Percentiles rank a stretch among this genome's conserved stretches.
These are phyloP conservation scores for Cromileptes altivelis DNA, from an alignment of 2,113 vertebrate genomes.

Conservation along the genomic window DNA sequence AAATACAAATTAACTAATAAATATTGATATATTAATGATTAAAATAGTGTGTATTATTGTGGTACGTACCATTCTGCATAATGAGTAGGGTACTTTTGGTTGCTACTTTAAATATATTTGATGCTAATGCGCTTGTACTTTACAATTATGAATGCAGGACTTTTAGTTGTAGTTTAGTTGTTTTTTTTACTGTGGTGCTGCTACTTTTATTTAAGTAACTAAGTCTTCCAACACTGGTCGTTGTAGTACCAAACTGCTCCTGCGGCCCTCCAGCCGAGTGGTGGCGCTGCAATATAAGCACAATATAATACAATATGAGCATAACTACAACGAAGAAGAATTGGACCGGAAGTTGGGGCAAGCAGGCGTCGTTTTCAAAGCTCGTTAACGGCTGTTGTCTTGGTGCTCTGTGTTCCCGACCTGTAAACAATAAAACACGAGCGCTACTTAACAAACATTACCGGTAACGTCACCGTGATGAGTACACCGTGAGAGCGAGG, in stretches of 20 bases:
- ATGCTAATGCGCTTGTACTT: too few relatives aligned
- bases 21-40: too few relatives aligned
- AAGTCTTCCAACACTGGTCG: too few relatives aligned
- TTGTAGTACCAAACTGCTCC: not conserved
- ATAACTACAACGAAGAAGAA: slow-evolving; percentile 32
- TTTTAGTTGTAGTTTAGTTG: too few relatives aligned
- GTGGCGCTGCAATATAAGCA: not conserved
- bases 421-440: slow-evolving; percentile 8
- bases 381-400: slow-evolving; percentile 72
- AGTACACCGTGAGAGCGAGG: accelerated
- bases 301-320: too few relatives aligned
- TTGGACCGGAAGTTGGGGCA: slow-evolving; percentile 24
- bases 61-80: too few relatives aligned
- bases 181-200: not conserved
- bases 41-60: too few relatives aligned
- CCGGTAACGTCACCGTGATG: not conserved
- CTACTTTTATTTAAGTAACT: not conserved
- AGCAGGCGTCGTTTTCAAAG: slow-evolving; percentile 78
- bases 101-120: too few relatives aligned
- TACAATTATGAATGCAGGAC: too few relatives aligned
- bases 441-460: accelerated
- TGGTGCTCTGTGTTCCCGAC: slow-evolving; percentile 6
- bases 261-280: not conserved
- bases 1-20: too few relatives aligned
- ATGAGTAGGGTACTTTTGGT: too few relatives aligned